Conservation (phyloP, 2,888 invertebrate genomes). For the Phytoseiulus persimilis region DNA sequence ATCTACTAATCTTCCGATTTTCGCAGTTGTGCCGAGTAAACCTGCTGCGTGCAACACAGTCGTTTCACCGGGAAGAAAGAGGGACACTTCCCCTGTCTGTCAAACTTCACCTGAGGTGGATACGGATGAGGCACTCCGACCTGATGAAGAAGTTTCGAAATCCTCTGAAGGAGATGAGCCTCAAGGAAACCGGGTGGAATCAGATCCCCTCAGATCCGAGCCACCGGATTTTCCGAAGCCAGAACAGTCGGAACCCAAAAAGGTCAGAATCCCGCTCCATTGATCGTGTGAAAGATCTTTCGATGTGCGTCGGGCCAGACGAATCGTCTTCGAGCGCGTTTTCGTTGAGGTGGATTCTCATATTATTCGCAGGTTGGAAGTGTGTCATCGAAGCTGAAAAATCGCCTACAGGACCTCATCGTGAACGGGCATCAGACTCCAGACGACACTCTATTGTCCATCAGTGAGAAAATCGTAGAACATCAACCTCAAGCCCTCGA, state of each 20-base stretch:
- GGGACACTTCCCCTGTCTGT: neutral
- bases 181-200: neutral
- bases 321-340: no score
- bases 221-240: neutral
- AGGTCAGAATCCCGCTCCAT: neutral
- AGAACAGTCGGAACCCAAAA: neutral
- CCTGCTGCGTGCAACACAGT: neutral
- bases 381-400: constrained; percentile 18
- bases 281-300: no score
- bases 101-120: neutral
- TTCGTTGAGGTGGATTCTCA: neutral
- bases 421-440: constrained; percentile 10
- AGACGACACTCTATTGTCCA: neutral
- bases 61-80: neutral
- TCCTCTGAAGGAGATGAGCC: neutral
- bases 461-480: neutral
- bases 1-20: neutral
- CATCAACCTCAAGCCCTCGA: neutral
- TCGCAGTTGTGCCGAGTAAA: neutral
- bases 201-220: neutral
- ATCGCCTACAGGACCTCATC: constrained; percentile 25
- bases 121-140: neutral
- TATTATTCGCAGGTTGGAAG: neutral
- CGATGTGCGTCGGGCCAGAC: no score
- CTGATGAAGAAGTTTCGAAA: neutral